These are phyloP conservation scores for Chironomus tentans DNA, from an alignment of 2,888 invertebrate genomes.

Conservation along the genomic window DNA sequence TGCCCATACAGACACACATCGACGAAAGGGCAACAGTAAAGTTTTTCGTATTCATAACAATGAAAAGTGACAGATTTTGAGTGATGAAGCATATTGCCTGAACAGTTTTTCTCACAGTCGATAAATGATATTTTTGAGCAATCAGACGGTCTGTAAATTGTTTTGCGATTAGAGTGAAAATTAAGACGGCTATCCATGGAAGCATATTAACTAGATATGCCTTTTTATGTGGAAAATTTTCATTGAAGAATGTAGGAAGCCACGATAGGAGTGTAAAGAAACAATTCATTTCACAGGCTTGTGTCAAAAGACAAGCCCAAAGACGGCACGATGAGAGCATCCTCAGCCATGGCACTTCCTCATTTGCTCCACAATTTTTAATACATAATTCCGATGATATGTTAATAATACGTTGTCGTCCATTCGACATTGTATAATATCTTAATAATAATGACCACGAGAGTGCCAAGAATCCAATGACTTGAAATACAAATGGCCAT, in stretches of 20 bases:
- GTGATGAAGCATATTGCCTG: conserved; percentile 46
- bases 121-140: conserved; percentile 45
- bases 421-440: conserved; percentile 44
- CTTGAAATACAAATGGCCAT: conserved; percentile 56
- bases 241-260: conserved; percentile 65
- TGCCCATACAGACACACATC: conserved; percentile 44
- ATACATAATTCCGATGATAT: conserved; percentile 40
- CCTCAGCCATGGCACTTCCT: conserved; percentile 50
- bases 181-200: conserved; percentile 56
- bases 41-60: conserved; percentile 42
- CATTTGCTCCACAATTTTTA: conserved; percentile 35
- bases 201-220: conserved; percentile 56
- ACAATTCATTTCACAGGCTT: conserved; percentile 62
- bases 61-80: conserved; percentile 45
- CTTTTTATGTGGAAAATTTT: conserved; percentile 56
- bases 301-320: conserved; percentile 61
- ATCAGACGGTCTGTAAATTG: conserved; percentile 51
- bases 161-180: conserved; percentile 54
- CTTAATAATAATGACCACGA: conserved; percentile 49
- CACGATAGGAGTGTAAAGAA: conserved; percentile 62
- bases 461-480: conserved; percentile 50
- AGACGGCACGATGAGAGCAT: conserved; percentile 51
- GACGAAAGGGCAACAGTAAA: conserved; percentile 41
- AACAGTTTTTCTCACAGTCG: conserved; percentile 46
- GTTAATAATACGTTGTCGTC: conserved; percentile 40